Evolutionary conservation across 1,140 invertebrate genomes (phyloP).

Genomic region (Drosophila sp.): DNA sequence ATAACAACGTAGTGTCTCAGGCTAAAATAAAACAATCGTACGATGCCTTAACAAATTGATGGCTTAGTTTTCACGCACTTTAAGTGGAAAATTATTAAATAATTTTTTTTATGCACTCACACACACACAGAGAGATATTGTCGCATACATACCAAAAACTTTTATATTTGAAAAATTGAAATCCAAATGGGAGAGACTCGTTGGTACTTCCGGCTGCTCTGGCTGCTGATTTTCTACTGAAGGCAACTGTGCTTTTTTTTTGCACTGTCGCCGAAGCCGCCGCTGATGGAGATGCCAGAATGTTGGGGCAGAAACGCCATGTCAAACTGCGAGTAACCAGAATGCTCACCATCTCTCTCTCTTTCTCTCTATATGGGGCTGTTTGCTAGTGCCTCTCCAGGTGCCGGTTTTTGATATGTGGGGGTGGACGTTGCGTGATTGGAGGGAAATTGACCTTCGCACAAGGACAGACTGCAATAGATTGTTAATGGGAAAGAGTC

Average conservation of each 20-base stretch:
- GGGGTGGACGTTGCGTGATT: constrained; percentile 18
- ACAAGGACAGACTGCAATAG: constrained; percentile 64
- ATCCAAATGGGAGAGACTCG: constrained; percentile 51
- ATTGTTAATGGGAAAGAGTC: constrained; percentile 13
- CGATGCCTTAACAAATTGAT: background rate
- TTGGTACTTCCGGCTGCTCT: constrained; percentile 56
- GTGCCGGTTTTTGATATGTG: constrained; percentile 5
- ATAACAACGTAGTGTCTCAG: constrained; percentile 41
- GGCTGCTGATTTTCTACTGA: constrained; percentile 66
- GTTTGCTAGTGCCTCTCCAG: constrained; percentile 28
- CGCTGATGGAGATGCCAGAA: constrained; percentile 20
- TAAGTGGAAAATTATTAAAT: constrained; percentile 30
- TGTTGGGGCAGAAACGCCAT: constrained; percentile 13
- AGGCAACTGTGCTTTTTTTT: constrained; percentile 36
- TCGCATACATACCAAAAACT: constrained; percentile 70
- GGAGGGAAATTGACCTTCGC: constrained; percentile 65
- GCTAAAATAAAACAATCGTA: background rate
- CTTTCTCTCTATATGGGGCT: constrained; percentile 17
- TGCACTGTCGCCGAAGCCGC: constrained; percentile 17
- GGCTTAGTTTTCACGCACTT: constrained; percentile 17
- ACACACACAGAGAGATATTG: constrained; percentile 2
- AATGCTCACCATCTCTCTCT: constrained; percentile 37
- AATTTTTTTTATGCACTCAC: constrained; percentile 24
- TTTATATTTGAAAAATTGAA: constrained; percentile 58
- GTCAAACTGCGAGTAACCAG: constrained; percentile 33